Evolutionary conservation across 2,888 invertebrate genomes (phyloP).

Genomic region (Phyllotreta cruciferae): DNA sequence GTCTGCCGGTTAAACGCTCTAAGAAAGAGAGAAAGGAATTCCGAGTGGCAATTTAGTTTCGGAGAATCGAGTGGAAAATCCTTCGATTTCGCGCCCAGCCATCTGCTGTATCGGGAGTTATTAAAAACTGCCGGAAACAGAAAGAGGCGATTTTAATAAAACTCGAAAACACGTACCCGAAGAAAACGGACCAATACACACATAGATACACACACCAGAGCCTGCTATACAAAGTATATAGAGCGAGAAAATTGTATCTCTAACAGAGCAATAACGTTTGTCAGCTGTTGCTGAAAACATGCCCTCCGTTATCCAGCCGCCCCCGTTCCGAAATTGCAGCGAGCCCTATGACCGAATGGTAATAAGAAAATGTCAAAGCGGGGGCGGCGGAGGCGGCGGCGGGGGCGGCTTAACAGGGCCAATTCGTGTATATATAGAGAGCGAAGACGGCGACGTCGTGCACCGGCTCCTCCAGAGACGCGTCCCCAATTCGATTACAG

Average conservation of each 20-base stretch:
- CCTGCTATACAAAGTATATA: conserved; percentile 21
- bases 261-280: conserved; percentile 31
- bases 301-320: neutral
- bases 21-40: neutral
- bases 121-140: too few species aligned
- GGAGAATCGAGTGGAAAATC: too few species aligned
- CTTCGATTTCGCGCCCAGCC: too few species aligned
- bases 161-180: conserved; percentile 1
- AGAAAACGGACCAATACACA: neutral
- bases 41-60: neutral
- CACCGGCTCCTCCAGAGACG: conserved; percentile 16
- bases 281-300: conserved; percentile 32
- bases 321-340: conserved; percentile 20
- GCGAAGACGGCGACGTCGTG: conserved; percentile 14
- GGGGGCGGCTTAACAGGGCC: conserved; percentile 25
- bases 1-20: too few species aligned
- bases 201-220: neutral
- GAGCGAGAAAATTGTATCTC: conserved; percentile 31
- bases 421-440: conserved; percentile 10
- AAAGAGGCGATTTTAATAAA: conserved; percentile 7
- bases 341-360: conserved; percentile 27
- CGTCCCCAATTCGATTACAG: conserved; percentile 29
- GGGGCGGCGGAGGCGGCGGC: conserved; percentile 19
- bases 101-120: too few species aligned
- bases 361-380: conserved; percentile 28